Percentiles rank a stretch among this genome's conserved stretches.
Evolutionary conservation across 2,113 vertebrate genomes (phyloP).

Genomic region (Catharus bicknelli): DNA sequence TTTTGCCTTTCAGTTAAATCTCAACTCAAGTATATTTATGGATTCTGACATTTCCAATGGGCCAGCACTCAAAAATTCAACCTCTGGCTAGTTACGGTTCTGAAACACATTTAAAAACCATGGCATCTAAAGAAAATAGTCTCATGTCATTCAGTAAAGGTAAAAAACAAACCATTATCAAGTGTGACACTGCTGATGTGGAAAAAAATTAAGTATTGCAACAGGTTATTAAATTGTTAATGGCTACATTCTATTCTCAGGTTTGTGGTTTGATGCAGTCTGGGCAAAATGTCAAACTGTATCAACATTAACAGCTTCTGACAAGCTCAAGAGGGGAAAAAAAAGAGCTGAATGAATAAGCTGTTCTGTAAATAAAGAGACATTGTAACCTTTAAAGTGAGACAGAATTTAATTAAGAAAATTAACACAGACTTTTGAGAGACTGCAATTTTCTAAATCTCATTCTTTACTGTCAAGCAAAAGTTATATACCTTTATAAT

Average conservation of each 20-base stretch:
- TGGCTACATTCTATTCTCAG: slow-evolving; percentile 53
- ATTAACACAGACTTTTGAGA: slow-evolving; percentile 46
- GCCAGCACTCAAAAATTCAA: slow-evolving; percentile 11
- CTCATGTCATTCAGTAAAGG: slow-evolving; percentile 27
- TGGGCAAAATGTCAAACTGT: slow-evolving; percentile 56
- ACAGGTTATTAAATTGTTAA: slow-evolving; percentile 70
- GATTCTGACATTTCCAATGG: slow-evolving; percentile 24
- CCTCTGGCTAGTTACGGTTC: background rate
- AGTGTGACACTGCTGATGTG: slow-evolving; percentile 35
- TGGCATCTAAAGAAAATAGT: background rate
- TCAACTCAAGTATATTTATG: background rate
- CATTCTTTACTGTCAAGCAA: background rate
- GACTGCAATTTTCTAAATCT: background rate
- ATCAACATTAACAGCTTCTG: slow-evolving; percentile 62
- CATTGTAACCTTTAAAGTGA: slow-evolving; percentile 43
- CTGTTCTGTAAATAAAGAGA: slow-evolving; percentile 58
- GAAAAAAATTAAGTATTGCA: slow-evolving; percentile 47
- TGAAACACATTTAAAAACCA: background rate
- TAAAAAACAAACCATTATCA: slow-evolving; percentile 36
- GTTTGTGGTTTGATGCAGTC: slow-evolving; percentile 57
- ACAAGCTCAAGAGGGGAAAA: slow-evolving; percentile 29
- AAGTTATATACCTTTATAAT: background rate
- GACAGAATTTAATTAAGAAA: slow-evolving; percentile 54
- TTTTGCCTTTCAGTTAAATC: background rate
- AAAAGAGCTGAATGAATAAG: slow-evolving; percentile 38